These are phyloP conservation scores for Premnoplex brunnescens DNA, from an alignment of 2,797 vertebrate species.

Conservation along the genomic window DNA sequence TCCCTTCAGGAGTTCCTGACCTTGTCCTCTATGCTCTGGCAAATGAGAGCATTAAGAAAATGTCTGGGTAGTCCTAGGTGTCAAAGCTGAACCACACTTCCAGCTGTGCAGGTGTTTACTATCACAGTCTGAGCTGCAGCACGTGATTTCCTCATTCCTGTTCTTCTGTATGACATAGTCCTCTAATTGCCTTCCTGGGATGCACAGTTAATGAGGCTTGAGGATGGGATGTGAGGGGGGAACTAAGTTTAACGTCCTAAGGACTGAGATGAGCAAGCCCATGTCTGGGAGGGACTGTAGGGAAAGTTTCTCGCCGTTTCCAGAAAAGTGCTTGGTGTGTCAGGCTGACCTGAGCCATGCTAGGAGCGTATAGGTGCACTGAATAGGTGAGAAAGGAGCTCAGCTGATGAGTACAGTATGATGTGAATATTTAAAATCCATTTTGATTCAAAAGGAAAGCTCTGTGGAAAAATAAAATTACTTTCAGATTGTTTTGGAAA, in stretches of 20 bases:
- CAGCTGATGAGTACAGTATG: fast-evolving
- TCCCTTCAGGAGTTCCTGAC: neutral
- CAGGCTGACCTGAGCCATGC: neutral
- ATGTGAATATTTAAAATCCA: neutral
- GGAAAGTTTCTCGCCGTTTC: neutral
- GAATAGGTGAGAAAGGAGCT: neutral
- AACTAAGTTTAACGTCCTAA: neutral
- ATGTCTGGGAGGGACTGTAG: neutral
- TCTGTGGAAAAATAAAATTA: neutral
- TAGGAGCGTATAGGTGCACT: fast-evolving
- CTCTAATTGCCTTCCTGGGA: neutral
- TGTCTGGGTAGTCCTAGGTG: neutral
- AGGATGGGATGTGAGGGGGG: neutral
- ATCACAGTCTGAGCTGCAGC: neutral
- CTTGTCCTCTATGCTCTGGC: neutral
- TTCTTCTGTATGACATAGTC: neutral
- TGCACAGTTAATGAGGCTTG: neutral
- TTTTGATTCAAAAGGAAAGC: neutral
- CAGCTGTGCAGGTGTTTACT: neutral
- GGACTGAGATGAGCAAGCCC: neutral
- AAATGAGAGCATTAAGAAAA: neutral
- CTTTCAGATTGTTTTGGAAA: neutral
- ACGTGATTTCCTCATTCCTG: neutral
- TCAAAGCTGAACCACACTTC: neutral
- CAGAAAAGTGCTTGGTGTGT: neutral